Conservation (phyloP, 2,888 invertebrate genomes). For the Listrodromus nycthemerus region DNA sequence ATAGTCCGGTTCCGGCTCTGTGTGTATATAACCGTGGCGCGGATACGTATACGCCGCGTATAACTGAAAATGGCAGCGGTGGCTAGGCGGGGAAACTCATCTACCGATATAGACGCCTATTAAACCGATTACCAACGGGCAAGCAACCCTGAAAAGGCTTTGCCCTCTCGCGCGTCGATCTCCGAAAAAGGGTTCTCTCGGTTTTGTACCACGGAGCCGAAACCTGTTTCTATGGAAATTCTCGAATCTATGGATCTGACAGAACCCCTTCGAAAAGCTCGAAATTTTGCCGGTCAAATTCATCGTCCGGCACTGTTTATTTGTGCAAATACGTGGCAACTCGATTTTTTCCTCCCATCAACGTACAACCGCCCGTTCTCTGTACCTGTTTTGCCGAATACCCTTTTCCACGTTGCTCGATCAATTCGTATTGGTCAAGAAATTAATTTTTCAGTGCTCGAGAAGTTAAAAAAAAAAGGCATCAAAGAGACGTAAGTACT, state of each 20-base stretch:
- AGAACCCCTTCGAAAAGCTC: constrained; percentile 56
- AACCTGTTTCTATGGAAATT: constrained; percentile 65
- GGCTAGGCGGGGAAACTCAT: constrained; percentile 58
- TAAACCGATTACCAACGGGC: constrained; percentile 82
- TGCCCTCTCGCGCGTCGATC: constrained; percentile 58
- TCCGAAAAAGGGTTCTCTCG: constrained; percentile 72
- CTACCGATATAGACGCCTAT: constrained; percentile 75
- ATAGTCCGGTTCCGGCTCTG: constrained; percentile 68
- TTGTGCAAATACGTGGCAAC: constrained; percentile 64
- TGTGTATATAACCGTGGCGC: constrained; percentile 40
- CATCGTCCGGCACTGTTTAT: constrained; percentile 57
- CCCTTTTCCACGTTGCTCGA: constrained; percentile 23
- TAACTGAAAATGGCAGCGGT: constrained; percentile 54
- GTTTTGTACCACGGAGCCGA: constrained; percentile 39
- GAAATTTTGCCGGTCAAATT: constrained; percentile 53
- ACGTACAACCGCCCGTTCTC: constrained; percentile 1
- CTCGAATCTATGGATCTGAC: constrained; percentile 59
- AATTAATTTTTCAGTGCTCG: not conserved
- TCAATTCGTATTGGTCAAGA: constrained; percentile 1
- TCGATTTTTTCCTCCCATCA: constrained; percentile 49
- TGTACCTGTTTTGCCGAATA: not conserved
- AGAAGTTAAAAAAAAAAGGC: constrained; percentile 10
- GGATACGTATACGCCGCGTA: constrained; percentile 10
- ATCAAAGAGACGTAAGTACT: not conserved
- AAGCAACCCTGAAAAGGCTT: constrained; percentile 76